Conservation (phyloP, 2,888 invertebrate species). For the Drosophila fulvimacula region DNA sequence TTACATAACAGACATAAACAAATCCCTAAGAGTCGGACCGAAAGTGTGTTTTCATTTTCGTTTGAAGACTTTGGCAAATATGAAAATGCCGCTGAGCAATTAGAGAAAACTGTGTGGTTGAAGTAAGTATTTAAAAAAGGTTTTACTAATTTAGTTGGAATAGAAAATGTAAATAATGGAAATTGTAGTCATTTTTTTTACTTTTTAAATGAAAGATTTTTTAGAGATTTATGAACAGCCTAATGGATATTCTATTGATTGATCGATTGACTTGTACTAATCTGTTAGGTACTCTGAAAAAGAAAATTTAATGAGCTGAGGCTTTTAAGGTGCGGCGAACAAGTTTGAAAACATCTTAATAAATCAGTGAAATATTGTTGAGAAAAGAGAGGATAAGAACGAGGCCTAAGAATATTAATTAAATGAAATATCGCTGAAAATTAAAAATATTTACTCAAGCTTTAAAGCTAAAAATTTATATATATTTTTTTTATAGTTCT, state of each 20-base stretch:
- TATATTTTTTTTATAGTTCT: not conserved
- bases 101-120: not conserved
- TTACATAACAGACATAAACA: conserved; percentile 49
- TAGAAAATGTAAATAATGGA: not conserved
- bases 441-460: too few relatives aligned
- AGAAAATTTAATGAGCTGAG: not conserved
- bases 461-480: too few relatives aligned
- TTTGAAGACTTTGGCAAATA: conserved; percentile 26
- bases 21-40: conserved; percentile 4
- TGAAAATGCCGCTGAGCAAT: conserved; percentile 6
- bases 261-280: not conserved
- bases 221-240: not conserved
- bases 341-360: not conserved
- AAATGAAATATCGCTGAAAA: too few relatives aligned
- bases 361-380: not conserved
- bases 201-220: not conserved
- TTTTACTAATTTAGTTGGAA: not conserved
- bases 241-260: not conserved
- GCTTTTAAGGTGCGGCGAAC: not conserved
- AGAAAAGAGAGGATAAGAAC: not conserved
- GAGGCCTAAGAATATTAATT: too few relatives aligned
- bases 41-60: conserved; percentile 1
- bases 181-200: too few relatives aligned
- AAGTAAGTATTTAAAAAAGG: not conserved
- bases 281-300: not conserved